Conservation (phyloP, 2,797 vertebrate species). For the Melanotaenia boesemani region DNA sequence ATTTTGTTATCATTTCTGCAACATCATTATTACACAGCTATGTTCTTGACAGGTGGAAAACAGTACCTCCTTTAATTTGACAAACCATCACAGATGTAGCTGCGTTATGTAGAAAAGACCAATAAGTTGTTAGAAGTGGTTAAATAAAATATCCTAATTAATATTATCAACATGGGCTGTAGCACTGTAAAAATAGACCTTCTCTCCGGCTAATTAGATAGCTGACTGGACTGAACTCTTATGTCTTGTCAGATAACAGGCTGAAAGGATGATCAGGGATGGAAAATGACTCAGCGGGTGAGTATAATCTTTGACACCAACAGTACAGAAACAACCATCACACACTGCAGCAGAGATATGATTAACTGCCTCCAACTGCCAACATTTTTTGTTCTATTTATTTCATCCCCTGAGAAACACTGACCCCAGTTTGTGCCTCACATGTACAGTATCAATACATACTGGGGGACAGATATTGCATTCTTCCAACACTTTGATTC, state of each 20-base stretch:
- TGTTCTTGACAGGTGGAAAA: no score
- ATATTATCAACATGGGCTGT: slow-evolving; percentile 4
- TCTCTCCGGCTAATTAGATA: slow-evolving; percentile 40
- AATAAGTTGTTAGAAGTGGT: neutral
- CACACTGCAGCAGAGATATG: neutral
- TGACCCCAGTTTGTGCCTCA: neutral
- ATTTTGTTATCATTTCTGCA: no score
- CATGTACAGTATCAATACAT: neutral
- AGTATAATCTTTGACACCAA: neutral
- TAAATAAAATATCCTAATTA: slow-evolving; percentile 37
- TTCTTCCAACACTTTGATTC: neutral
- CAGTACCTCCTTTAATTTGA: no score
- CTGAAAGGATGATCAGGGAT: slow-evolving; percentile 15
- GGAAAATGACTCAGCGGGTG: slow-evolving; percentile 10
- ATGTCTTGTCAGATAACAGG: slow-evolving; percentile 1
- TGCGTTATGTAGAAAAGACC: neutral
- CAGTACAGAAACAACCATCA: neutral
- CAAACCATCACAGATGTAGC: neutral
- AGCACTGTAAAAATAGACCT: slow-evolving; percentile 17
- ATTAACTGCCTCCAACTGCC: neutral
- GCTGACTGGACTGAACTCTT: slow-evolving; percentile 33
- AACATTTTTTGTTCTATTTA: neutral
- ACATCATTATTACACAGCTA: no score
- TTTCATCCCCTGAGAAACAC: neutral
- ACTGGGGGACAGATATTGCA: neutral